Evolutionary conservation across 1,140 invertebrate genomes (phyloP).

Genomic region (Melitaea cinxia): DNA sequence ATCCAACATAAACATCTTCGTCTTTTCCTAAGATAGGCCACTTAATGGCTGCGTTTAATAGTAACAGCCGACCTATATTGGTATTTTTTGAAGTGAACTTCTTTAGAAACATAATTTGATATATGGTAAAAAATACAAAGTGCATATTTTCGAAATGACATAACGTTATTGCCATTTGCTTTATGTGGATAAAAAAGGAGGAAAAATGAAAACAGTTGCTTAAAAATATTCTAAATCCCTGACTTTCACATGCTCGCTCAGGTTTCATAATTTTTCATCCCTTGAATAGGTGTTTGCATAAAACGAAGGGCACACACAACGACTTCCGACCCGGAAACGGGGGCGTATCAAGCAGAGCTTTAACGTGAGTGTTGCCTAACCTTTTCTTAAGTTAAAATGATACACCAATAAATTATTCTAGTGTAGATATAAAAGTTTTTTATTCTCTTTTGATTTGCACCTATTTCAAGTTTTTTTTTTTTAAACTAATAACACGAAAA

Average conservation of each 20-base stretch:
- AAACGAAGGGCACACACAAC: constrained; percentile 35
- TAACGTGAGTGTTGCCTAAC: constrained; percentile 36
- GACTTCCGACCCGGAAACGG: constrained; percentile 43
- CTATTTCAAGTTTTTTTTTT: neutral
- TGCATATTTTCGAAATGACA: too few species aligned
- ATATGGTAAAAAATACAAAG: too few species aligned
- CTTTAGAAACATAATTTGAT: too few species aligned
- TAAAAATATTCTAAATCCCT: neutral
- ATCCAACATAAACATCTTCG: too few species aligned
- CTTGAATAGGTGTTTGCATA: constrained; percentile 40
- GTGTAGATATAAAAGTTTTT: neutral
- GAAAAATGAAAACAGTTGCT: neutral
- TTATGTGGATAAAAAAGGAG: too few species aligned
- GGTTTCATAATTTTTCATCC: constrained; percentile 23
- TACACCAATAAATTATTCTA: constrained; percentile 1
- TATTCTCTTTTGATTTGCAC: neutral
- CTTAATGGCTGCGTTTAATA: too few species aligned
- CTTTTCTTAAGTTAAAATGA: constrained; percentile 23
- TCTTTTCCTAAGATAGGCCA: too few species aligned
- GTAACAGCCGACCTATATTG: too few species aligned
- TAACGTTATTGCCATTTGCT: too few species aligned
- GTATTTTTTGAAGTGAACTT: too few species aligned
- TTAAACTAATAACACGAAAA: too few species aligned
- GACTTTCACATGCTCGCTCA: neutral
- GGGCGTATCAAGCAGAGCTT: constrained; percentile 38